These are phyloP conservation scores for Gambusia holbrooki DNA, from an alignment of 2,113 vertebrate species.

Conservation along the genomic window DNA sequence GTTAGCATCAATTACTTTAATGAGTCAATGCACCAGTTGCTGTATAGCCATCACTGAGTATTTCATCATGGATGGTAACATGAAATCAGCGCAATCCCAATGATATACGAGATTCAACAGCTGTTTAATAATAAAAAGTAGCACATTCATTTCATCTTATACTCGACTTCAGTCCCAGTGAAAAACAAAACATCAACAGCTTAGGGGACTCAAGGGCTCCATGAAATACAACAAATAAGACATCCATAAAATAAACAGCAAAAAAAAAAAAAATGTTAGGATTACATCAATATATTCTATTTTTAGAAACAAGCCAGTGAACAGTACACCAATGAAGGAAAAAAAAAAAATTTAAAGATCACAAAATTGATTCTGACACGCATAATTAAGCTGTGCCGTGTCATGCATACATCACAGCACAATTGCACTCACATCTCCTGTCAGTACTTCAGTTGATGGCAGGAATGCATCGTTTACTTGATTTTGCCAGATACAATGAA, in stretches of 20 bases:
- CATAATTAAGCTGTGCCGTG: background rate
- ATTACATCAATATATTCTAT: slow-evolving; percentile 18
- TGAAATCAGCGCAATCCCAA: slow-evolving; percentile 38
- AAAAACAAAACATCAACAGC: no score
- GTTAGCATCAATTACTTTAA: slow-evolving; percentile 71
- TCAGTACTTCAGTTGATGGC: background rate
- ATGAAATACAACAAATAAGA: no score
- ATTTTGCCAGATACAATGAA: background rate
- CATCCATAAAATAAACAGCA: slow-evolving; percentile 6
- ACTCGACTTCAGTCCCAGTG: slow-evolving; percentile 18
- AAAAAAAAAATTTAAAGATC: no score
- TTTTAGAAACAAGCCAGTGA: slow-evolving; percentile 34
- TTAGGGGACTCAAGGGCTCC: no score
- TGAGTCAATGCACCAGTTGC: slow-evolving; percentile 50
- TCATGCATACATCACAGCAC: background rate
- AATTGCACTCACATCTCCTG: background rate
- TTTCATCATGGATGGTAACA: slow-evolving; percentile 58
- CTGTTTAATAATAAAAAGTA: slow-evolving; percentile 39
- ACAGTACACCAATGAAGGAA: background rate
- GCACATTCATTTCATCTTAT: slow-evolving; percentile 27
- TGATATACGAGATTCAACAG: slow-evolving; percentile 48
- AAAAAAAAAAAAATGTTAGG: no score
- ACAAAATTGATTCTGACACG: no score
- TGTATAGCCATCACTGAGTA: slow-evolving; percentile 48
- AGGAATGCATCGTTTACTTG: background rate